phyloP scores from a whole-genome alignment of 2,888 invertebrate genomes.

The Drosophila cognata region DNA sequence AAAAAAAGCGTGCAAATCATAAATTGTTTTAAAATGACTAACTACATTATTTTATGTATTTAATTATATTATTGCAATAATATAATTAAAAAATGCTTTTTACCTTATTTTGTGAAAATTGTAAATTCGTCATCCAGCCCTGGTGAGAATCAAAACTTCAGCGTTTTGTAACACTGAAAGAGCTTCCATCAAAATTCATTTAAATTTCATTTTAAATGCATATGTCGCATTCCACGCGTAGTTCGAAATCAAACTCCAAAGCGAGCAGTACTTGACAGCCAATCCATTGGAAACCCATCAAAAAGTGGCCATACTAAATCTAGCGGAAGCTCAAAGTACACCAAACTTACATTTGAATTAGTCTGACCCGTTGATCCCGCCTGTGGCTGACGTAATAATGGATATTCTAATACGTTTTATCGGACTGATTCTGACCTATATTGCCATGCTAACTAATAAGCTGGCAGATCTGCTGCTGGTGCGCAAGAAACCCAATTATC shows the following conservation, averaged over 20 bases:
- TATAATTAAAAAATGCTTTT: background rate
- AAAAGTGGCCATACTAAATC: background rate
- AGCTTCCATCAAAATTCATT: slow-evolving; percentile 36
- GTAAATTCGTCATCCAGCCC: slow-evolving; percentile 23
- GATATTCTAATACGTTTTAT: slow-evolving; percentile 68
- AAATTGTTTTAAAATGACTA: background rate
- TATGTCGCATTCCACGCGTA: slow-evolving; percentile 17
- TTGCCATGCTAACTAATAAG: slow-evolving; percentile 62
- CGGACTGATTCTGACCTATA: slow-evolving; percentile 53
- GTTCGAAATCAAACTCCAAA: slow-evolving; percentile 47
- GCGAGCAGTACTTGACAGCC: slow-evolving; percentile 22
- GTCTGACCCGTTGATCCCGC: slow-evolving; percentile 45
- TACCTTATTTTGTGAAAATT: background rate
- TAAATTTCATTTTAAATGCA: slow-evolving; percentile 8
- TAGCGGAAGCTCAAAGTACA: slow-evolving; percentile 44
- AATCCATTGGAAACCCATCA: background rate
- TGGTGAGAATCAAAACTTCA: background rate
- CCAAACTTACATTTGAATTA: slow-evolving; percentile 46
- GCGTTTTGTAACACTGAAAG: slow-evolving; percentile 42
- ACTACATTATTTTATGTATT: background rate
- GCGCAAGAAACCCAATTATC: slow-evolving; percentile 61
- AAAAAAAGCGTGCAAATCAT: background rate
- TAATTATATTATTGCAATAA: background rate
- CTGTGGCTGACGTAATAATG: slow-evolving; percentile 49
- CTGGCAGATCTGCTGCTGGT: slow-evolving; percentile 55